Conservation (phyloP, 2,888 invertebrate genomes). For the Lymantria monacha region DNA sequence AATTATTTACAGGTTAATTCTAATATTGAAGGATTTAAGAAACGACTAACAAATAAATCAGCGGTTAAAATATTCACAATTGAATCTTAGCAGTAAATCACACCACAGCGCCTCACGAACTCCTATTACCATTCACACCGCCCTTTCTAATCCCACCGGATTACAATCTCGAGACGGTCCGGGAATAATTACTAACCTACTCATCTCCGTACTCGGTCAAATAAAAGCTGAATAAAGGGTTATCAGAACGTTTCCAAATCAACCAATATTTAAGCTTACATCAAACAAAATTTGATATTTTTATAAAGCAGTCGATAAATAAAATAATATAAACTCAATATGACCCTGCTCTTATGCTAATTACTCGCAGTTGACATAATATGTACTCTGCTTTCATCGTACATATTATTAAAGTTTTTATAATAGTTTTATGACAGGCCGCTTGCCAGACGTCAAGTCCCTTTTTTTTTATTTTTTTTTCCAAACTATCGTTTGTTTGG, state of each 20-base stretch:
- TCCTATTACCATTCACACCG: slow-evolving; percentile 79
- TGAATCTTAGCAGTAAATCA: slow-evolving; percentile 80
- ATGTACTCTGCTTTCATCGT: no score
- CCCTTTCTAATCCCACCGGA: slow-evolving; percentile 78
- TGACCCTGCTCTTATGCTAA: no score
- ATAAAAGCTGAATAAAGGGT: slow-evolving; percentile 51
- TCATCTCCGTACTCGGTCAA: slow-evolving; percentile 50
- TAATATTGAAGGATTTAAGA: slow-evolving; percentile 28
- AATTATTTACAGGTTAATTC: not conserved
- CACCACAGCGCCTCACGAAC: slow-evolving; percentile 74
- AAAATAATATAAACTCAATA: no score
- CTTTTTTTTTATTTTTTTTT: no score
- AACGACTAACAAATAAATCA: slow-evolving; percentile 65
- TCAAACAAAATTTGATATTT: slow-evolving; percentile 13
- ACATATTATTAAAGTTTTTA: no score
- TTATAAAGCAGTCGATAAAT: no score
- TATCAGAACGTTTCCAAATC: slow-evolving; percentile 38
- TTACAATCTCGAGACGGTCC: slow-evolving; percentile 75
- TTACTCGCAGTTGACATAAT: no score
- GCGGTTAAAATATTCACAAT: slow-evolving; percentile 79
- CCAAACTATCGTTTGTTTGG: no score
- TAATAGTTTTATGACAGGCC: no score
- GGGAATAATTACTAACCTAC: slow-evolving; percentile 80
- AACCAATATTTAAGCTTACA: slow-evolving; percentile 39
- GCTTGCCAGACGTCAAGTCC: no score